These are phyloP conservation scores for Noctua janthe DNA, from an alignment of 2,888 invertebrate species.

Conservation along the genomic window DNA sequence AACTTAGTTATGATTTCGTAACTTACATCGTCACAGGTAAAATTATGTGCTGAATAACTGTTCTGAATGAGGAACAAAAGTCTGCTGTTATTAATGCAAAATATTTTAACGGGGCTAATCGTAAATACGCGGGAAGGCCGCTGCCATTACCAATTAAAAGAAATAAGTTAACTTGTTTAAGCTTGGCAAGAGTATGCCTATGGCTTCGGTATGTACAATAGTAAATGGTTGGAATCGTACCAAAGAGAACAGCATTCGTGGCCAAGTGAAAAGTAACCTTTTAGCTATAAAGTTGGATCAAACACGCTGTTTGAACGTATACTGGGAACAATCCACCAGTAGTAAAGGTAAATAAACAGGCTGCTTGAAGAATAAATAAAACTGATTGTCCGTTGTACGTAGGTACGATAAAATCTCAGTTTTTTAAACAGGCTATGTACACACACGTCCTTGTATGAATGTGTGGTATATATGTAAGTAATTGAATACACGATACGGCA, in stretches of 20 bases:
- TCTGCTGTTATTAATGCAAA: neutral
- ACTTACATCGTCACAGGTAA: neutral
- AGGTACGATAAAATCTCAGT: conserved; percentile 53
- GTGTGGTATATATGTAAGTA: conserved; percentile 22
- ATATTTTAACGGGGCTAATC: neutral
- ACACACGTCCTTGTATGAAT: neutral
- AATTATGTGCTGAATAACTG: neutral
- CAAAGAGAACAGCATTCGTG: conserved; percentile 43
- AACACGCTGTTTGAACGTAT: conserved; percentile 16
- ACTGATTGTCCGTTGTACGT: conserved; percentile 35
- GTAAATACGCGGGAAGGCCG: neutral
- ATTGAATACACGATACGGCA: conserved; percentile 58
- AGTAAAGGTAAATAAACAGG: conserved; percentile 35
- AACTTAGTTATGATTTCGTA: conserved; percentile 14
- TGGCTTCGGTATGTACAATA: conserved; percentile 39
- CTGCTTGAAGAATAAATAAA: conserved; percentile 49
- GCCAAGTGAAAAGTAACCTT: conserved; percentile 47
- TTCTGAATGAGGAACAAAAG: neutral
- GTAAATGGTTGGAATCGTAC: conserved; percentile 56
- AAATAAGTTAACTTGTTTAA: conserved; percentile 41
- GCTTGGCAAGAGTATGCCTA: conserved; percentile 49
- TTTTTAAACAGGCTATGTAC: conserved; percentile 40
- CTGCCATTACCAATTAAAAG: conserved; percentile 42
- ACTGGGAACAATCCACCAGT: conserved; percentile 6
- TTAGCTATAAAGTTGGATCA: conserved; percentile 37